phyloP scores from a whole-genome alignment of 2,888 invertebrate genomes.

The Spilarctia lutea region DNA sequence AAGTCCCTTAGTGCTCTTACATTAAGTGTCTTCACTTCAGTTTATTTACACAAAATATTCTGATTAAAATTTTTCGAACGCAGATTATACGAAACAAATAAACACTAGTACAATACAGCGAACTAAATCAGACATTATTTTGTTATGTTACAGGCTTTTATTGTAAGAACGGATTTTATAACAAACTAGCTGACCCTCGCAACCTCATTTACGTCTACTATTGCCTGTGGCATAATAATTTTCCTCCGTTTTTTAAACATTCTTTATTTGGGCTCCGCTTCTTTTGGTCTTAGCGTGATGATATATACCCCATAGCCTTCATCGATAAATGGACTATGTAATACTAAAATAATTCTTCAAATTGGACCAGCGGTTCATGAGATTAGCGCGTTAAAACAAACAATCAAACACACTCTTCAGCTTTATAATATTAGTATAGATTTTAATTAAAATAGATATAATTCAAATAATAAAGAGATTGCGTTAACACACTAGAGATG shows the following conservation, averaged over 20 bases:
- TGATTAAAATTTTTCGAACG: conserved; percentile 60
- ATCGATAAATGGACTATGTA: too few species aligned
- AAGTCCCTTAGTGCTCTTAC: conserved; percentile 37
- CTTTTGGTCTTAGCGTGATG: too few species aligned
- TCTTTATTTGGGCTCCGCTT: too few species aligned
- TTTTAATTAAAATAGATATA: conserved; percentile 39
- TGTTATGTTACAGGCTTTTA: conserved; percentile 38
- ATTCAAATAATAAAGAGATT: conserved; percentile 34
- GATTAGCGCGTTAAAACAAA: too few species aligned
- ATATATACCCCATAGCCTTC: too few species aligned
- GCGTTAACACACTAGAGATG: conserved; percentile 26
- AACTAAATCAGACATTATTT: conserved; percentile 40
- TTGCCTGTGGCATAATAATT: too few species aligned
- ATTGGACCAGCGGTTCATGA: too few species aligned
- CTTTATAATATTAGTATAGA: too few species aligned
- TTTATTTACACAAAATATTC: conserved; percentile 58
- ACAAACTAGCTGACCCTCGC: conserved; percentile 24
- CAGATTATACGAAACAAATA: conserved; percentile 59
- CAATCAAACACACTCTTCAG: too few species aligned
- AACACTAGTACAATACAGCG: conserved; percentile 48
- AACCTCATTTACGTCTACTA: too few species aligned
- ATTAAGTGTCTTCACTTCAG: conserved; percentile 58
- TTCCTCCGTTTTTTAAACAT: too few species aligned
- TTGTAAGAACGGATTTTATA: conserved; percentile 50
- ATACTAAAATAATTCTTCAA: too few species aligned